Percentiles rank a stretch among this genome's conserved stretches.
Conservation (phyloP, 2,113 vertebrate genomes). For the Vulpes lagopus region DNA sequence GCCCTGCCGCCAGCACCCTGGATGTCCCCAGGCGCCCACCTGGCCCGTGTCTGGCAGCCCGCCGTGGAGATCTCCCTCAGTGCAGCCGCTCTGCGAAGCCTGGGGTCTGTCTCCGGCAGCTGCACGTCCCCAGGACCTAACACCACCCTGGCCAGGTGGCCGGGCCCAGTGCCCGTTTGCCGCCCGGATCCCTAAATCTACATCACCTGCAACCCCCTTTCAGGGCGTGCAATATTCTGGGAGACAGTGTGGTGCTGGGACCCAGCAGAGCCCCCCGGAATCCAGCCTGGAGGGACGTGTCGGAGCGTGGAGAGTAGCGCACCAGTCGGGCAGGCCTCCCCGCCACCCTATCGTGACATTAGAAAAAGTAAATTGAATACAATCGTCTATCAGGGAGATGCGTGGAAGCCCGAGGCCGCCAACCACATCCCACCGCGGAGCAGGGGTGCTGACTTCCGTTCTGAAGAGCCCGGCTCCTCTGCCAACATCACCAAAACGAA, state of each 20-base stretch:
- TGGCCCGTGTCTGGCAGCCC: accelerated
- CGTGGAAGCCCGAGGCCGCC: not conserved
- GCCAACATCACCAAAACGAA: conserved; percentile 55
- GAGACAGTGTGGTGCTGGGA: not conserved
- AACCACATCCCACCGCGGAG: not conserved
- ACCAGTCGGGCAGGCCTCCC: not conserved
- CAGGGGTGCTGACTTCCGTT: conserved; percentile 45
- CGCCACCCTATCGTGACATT: not conserved
- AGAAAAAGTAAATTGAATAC: not conserved
- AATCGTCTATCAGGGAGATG: not conserved
- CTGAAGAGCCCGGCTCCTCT: not conserved
- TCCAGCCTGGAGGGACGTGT: not conserved
- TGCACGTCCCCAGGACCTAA: accelerated
- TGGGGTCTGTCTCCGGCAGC: accelerated
- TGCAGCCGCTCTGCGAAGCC: accelerated
- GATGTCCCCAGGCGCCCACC: accelerated
- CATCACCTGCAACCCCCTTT: not conserved
- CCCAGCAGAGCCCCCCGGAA: accelerated
- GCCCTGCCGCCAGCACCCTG: accelerated
- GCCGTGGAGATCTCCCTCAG: accelerated
- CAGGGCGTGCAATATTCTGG: accelerated
- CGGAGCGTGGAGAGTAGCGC: not conserved
- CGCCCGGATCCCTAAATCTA: accelerated
- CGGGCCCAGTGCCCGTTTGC: accelerated
- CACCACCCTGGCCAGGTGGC: accelerated